A percentile compares a stretch with the other conserved stretches of the same genome.
These are phyloP conservation scores for Chalcis sispes DNA, from an alignment of 2,888 invertebrate genomes.

Conservation along the genomic window DNA sequence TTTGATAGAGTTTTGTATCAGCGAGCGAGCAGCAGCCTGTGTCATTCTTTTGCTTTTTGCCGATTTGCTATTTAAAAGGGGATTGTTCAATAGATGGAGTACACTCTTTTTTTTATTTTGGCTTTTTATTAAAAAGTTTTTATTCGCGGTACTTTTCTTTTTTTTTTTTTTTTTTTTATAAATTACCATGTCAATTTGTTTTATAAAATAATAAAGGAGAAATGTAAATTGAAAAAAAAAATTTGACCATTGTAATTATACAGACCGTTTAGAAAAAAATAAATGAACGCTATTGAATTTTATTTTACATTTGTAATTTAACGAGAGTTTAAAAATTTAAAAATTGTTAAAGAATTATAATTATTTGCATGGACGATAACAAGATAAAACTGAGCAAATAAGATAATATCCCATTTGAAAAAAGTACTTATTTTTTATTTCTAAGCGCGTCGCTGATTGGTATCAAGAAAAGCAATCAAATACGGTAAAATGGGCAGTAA, in stretches of 20 bases:
- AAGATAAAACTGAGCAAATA: too few species aligned
- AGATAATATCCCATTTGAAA: background rate
- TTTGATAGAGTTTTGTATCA: conserved; percentile 55
- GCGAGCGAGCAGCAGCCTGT: background rate
- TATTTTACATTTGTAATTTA: background rate
- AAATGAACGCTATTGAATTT: too few species aligned
- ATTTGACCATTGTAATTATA: too few species aligned
- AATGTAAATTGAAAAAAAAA: too few species aligned
- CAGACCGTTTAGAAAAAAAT: too few species aligned
- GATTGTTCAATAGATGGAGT: background rate
- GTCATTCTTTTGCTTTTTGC: conserved; percentile 2
- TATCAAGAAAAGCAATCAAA: conserved; percentile 33
- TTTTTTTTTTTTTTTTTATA: too few species aligned
- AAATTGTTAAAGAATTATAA: background rate
- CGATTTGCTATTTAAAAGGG: background rate
- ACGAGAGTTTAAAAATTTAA: background rate
- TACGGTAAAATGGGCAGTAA: conserved; percentile 31
- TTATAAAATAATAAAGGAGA: too few species aligned
- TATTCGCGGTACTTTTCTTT: too few species aligned
- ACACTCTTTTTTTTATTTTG: background rate
- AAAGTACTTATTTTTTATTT: conserved; percentile 19
- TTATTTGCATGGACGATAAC: too few species aligned
- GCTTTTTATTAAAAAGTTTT: too few species aligned
- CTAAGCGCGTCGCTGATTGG: conserved; percentile 13
- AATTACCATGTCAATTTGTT: too few species aligned